Evolutionary conservation across 2,888 invertebrate species (phyloP).

Genomic region (Drosophila kanekoi): DNA sequence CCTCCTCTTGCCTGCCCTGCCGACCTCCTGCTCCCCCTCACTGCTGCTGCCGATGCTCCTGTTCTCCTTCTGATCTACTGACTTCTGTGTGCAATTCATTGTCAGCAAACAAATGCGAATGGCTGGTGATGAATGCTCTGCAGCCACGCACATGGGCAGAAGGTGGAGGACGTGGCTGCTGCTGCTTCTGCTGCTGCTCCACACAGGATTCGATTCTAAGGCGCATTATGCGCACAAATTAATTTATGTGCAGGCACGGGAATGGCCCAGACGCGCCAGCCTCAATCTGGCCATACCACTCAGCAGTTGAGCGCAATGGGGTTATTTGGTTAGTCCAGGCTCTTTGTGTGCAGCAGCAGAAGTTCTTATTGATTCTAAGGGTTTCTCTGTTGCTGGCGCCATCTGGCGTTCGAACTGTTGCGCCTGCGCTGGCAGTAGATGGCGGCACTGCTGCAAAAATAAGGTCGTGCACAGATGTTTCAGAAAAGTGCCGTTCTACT

Average conservation of each 20-base stretch:
- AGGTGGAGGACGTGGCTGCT: conserved; percentile 18
- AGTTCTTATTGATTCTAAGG: not conserved
- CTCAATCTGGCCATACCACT: conserved; percentile 3
- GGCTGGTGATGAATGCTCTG: conserved; percentile 81
- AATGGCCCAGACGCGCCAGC: conserved; percentile 28
- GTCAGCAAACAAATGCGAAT: conserved; percentile 82
- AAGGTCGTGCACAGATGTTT: no score
- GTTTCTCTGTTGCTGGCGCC: conserved; percentile 17
- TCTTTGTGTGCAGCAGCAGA: not conserved
- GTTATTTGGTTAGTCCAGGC: not conserved
- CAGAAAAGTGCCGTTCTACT: no score
- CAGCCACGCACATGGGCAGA: conserved; percentile 78
- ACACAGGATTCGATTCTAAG: conserved; percentile 60
- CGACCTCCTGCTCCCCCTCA: not conserved
- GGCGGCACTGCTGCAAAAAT: conserved; percentile 21
- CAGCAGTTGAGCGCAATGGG: not conserved
- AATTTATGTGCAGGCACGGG: conserved; percentile 70
- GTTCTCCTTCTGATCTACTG: conserved; percentile 16
- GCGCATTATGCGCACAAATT: conserved; percentile 79
- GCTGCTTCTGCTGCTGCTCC: not conserved
- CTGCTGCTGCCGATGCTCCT: not conserved
- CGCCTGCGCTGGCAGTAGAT: conserved; percentile 13
- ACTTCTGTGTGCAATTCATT: conserved; percentile 74
- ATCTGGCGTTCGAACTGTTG: conserved; percentile 27
- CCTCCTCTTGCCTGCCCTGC: not conserved